Base-by-base conservation (phyloP, 2,888 invertebrate species). In the Podotricha telesiphe region DNA sequence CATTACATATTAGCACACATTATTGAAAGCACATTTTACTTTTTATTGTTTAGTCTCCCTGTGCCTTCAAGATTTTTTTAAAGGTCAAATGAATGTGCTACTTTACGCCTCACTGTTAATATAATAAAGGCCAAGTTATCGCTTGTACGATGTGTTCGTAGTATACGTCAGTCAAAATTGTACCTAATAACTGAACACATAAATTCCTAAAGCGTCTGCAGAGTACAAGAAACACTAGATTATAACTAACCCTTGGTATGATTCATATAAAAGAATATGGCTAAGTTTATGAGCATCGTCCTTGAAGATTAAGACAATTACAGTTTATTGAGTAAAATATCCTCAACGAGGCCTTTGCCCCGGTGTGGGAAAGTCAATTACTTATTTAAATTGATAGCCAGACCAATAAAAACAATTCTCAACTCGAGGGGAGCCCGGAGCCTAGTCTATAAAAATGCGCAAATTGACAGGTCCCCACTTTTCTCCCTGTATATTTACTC, bases 361-460 rank as follows among this genome's bases (percentile, higher is more conserved):
- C 65, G 66, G 65, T 71, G 73, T 73, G 72, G 71, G 74, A 73
- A 70, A 72, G 71, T 73, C 76, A 76, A 78, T 75, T 78, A 75
- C 74, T 67, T 70, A 70, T 76, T 77, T 74, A 70, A 75, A 74
- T 72, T 75, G 71, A 75, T 73, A 73, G 73, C 73, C 61, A 65
- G 67, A 69, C 68, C 68, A 73, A 75, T 75, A 73, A 73, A 73
- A 74, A 72, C 70, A 76, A 72, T 68, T 67, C 68, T 74, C 65
- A 65, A 68, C 59, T 70, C 63, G 63, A 62, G 71, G 73, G 75
- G 73, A 70, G 69, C 66, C 59, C 69, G 66, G 34, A 51, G 59
- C 64, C 47, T 68, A 58, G 73, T 72, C 73, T 59, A 72, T 74
- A 74, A 75, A 74, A 72, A 75, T 70, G 69, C 67, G 68, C 75